Evolutionary conservation across 2,888 invertebrate genomes (phyloP), one percentile per base, ranked within the genome.

Genomic region (Meliscaeva auricollis): DNA sequence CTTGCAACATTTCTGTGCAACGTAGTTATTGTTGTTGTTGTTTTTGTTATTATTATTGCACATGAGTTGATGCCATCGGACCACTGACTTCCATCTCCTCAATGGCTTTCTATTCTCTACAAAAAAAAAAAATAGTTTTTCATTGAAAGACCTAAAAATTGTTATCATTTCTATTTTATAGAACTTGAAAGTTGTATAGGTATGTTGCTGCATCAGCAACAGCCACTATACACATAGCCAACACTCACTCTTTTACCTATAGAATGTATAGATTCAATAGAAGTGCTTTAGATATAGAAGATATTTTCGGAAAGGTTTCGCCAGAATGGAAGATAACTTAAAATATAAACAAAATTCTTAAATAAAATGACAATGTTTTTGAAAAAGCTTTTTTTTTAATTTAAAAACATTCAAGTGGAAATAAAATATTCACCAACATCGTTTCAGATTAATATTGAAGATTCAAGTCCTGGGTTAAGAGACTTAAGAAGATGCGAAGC

Each of bases 81-180:
- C 30, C 50, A 35, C 3, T 32, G 50, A 35, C 66, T 66, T 66
- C 32, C 17, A 9, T 32, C 48, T 46, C 35, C 35, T 58, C 58
- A 35, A 30, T 50, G 50, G 80, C 84, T 84, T 84, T 84, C 84
- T 84, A 80, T 82, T 82, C 72, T 58, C 56, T 15, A 62, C 8
- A 30, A 4, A n/a, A 15, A 22, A 30, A 30, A 44, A 8, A 46
- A 0, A 70, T 56, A 73, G 38, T 20, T 9, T 48, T 78, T 82
- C 77, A 64, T 58, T 64, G 79, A 74, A 75, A 74, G 80, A 80
- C 84, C 84, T 80, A 80, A 84, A 84, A 80, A 84, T 80, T 80
- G 80, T 80, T 84, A 84, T 84, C 84, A 84, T 76, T 84, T 75
- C 84, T 70, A 72, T 72, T 84, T 84, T 70, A 70, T 80, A 84